These are phyloP conservation scores for Parnassius glacialis DNA, from an alignment of 2,888 invertebrate genomes.

Conservation along the genomic window DNA sequence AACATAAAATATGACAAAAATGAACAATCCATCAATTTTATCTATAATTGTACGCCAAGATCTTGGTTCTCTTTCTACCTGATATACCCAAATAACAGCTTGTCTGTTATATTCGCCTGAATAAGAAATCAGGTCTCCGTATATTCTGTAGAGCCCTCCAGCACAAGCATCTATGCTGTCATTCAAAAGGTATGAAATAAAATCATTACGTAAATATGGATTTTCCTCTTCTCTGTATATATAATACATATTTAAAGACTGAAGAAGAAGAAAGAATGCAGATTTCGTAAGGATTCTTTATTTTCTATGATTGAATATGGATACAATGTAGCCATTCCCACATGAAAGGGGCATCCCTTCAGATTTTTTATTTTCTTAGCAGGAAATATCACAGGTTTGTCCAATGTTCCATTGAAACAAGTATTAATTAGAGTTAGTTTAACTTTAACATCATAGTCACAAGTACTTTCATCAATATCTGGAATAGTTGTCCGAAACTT, in stretches of 20 bases:
- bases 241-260: slow-evolving; percentile 45
- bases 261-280: too few relatives aligned
- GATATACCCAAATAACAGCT: slow-evolving; percentile 54
- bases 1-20: slow-evolving; percentile 56
- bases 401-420: slow-evolving; percentile 43
- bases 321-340: slow-evolving; percentile 49
- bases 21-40: slow-evolving; percentile 50
- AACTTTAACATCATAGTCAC: slow-evolving; percentile 35
- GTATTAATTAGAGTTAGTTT: slow-evolving; percentile 38
- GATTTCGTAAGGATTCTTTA: slow-evolving; percentile 37
- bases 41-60: slow-evolving; percentile 52
- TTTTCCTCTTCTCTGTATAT: slow-evolving; percentile 32
- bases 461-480: slow-evolving; percentile 43
- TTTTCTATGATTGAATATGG: slow-evolving; percentile 51
- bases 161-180: slow-evolving; percentile 57
- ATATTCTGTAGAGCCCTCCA: slow-evolving; percentile 59
- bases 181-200: slow-evolving; percentile 48
- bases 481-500: slow-evolving; percentile 44
- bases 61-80: slow-evolving; percentile 44
- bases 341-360: slow-evolving; percentile 52
- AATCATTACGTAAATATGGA: slow-evolving; percentile 36
- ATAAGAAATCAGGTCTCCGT: slow-evolving; percentile 55
- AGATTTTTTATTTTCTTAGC: slow-evolving; percentile 44
- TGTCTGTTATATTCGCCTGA: slow-evolving; percentile 59
- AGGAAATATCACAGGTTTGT: slow-evolving; percentile 40